Evolutionary conservation across 2,113 vertebrate species (phyloP), one percentile per base, ranked within the genome.

Genomic region (Callocephalon fimbriatum): DNA sequence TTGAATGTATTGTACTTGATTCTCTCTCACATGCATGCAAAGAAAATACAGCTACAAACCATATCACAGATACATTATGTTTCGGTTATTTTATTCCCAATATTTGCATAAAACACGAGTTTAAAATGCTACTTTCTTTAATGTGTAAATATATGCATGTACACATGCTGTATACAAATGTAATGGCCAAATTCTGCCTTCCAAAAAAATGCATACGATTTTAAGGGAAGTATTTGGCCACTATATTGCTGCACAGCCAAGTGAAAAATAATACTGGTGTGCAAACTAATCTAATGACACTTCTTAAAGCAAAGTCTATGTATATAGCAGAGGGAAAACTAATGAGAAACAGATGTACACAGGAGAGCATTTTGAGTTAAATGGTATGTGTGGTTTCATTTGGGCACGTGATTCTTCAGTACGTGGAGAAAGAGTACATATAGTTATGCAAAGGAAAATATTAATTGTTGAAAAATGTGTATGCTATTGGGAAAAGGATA

Each of bases 341-440:
- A 97, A 98, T 79, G 79, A 95, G 87, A 88, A 97, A 48, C 97
- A 98, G 98, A 98, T 96, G 97, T 72, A 81, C 5, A 12, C 26
- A 83, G 42, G 74, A 93, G 50, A 97, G 75, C 76, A 40, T 80
- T 95, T 90, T 70, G 83, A 92, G 77, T 77, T 67, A 72, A 90
- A 90, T 88, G 61, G 59, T 73, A 88, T 91, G 94, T 97, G 95
- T 95, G 90, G 50, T 90, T 97, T 92, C 91, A 63, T 90, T 83
- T 51, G 35, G 65, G 56, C 95, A 94, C 21, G 5, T 88, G 78
- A 72, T 88, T 90, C 82, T 94, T 51, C 19, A 78, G 89, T 88
- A 96, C 22, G 4, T 93, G 90, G 72, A 91, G 88, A 79, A 58
- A 66, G 42, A 61, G 27, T 77, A 65, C 88, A 86, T 80, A 90